A percentile compares a stretch with the other conserved stretches of the same genome.
These are phyloP conservation scores for Euwallacea fornicatus DNA, from an alignment of 1,140 invertebrate species.

Conservation along the genomic window DNA sequence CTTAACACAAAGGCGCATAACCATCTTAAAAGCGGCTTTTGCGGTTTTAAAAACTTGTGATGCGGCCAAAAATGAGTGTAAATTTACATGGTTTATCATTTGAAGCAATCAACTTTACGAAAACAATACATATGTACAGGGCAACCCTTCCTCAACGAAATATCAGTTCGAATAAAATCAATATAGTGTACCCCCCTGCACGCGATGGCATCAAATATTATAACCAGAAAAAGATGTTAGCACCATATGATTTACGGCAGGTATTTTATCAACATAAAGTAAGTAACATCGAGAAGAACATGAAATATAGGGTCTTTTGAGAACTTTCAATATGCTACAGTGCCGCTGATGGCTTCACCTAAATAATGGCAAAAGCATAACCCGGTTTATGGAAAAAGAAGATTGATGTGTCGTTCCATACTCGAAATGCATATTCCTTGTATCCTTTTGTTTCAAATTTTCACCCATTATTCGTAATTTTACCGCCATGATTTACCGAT, in stretches of 20 bases:
- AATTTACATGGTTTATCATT: too few species aligned
- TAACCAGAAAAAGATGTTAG: slow-evolving; percentile 38
- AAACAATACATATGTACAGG: not conserved
- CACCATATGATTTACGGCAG: slow-evolving; percentile 37
- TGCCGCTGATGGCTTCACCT: slow-evolving; percentile 33
- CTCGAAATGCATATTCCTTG: slow-evolving; percentile 14
- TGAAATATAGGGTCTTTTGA: slow-evolving; percentile 38
- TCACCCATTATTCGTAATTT: too few species aligned
- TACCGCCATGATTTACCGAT: too few species aligned
- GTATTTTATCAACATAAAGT: slow-evolving; percentile 37
- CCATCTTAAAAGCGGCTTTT: too few species aligned
- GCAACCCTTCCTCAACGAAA: slow-evolving; percentile 13
- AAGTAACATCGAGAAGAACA: slow-evolving; percentile 36
- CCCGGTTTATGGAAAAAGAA: slow-evolving; percentile 31
- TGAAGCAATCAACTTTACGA: too few species aligned
- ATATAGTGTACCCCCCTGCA: slow-evolving; percentile 24
- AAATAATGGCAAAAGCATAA: slow-evolving; percentile 36
- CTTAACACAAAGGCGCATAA: too few species aligned
- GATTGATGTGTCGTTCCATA: slow-evolving; percentile 23
- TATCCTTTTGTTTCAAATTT: slow-evolving; percentile 4
- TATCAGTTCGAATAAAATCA: slow-evolving; percentile 10
- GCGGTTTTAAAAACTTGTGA: too few species aligned
- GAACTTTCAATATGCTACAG: slow-evolving; percentile 36
- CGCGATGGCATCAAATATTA: slow-evolving; percentile 31
- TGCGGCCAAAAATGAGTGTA: too few species aligned